Evolutionary conservation across 2,888 invertebrate species (phyloP).

Genomic region (Tridacna crocea): DNA sequence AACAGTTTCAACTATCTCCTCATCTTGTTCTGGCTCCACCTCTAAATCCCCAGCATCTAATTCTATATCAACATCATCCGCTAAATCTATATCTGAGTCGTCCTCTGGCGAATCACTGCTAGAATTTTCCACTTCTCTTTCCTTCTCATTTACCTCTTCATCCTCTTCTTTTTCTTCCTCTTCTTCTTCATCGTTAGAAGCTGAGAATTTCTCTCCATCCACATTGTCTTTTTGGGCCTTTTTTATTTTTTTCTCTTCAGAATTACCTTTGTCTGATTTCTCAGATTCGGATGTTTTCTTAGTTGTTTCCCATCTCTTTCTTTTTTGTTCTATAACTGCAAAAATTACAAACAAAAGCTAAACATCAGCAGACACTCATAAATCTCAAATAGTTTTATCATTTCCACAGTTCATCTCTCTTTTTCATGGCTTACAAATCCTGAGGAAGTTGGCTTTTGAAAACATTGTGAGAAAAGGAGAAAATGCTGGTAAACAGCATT

Average conservation of each 20-base stretch:
- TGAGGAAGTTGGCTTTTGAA: no score
- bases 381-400: neutral
- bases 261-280: slow-evolving; percentile 36
- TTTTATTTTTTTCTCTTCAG: slow-evolving; percentile 20
- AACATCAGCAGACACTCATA: no score
- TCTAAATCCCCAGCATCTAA: slow-evolving; percentile 51
- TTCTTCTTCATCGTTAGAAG: slow-evolving; percentile 1
- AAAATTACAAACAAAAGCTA: neutral
- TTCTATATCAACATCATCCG: slow-evolving; percentile 61
- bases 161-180: neutral
- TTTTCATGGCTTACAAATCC: no score
- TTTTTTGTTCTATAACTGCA: slow-evolving; percentile 57
- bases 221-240: slow-evolving; percentile 17
- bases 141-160: neutral
- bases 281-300: slow-evolving; percentile 49
- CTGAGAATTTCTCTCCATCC: slow-evolving; percentile 24
- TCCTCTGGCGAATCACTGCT: slow-evolving; percentile 42
- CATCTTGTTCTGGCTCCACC: slow-evolving; percentile 3
- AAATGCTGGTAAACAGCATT: no score
- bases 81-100: slow-evolving; percentile 48
- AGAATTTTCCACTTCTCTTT: slow-evolving; percentile 12
- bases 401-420: neutral
- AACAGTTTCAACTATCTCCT: slow-evolving; percentile 9
- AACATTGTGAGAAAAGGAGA: no score
- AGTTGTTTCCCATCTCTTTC: slow-evolving; percentile 46